Evolutionary conservation across 2,113 vertebrate species (phyloP).

Genomic region (Dunckerocampus dactyliophorus): DNA sequence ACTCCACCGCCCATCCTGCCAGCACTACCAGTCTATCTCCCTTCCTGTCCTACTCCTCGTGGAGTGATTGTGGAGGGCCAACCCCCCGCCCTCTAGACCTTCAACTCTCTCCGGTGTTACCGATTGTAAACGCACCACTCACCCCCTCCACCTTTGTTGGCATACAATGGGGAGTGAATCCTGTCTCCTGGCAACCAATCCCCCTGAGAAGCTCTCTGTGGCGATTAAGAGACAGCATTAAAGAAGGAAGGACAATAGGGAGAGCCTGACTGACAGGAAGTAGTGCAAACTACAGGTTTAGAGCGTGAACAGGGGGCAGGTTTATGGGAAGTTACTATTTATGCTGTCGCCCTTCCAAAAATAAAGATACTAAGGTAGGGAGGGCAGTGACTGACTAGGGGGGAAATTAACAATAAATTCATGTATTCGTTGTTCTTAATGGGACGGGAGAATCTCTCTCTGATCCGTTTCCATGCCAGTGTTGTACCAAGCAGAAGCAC

Average conservation of each 20-base stretch:
- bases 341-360: constrained; percentile 9
- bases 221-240: constrained; percentile 51
- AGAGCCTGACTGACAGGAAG: constrained; percentile 11
- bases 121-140: constrained; percentile 59
- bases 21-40: constrained; percentile 1
- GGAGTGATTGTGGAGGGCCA: constrained; percentile 46
- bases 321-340: constrained; percentile 17
- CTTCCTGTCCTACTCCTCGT: constrained; percentile 18
- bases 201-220: constrained; percentile 62
- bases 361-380: too few species aligned
- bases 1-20: constrained; percentile 12
- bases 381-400: too few species aligned
- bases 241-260: constrained; percentile 18
- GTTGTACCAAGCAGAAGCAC: too few species aligned
- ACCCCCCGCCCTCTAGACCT: constrained; percentile 37
- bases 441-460: too few species aligned
- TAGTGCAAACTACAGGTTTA: constrained; percentile 23
- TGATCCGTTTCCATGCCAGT: too few species aligned
- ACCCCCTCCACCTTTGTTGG: constrained; percentile 57
- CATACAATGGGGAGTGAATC: constrained; percentile 72
- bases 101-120: constrained; percentile 47
- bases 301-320: constrained; percentile 17
- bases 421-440: too few species aligned
- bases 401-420: too few species aligned
- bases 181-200: constrained; percentile 78